Percentiles rank a stretch among this genome's conserved stretches.
phyloP scores from a whole-genome alignment of 2,888 invertebrate genomes.

The Rhimphoctona megacephalus region DNA sequence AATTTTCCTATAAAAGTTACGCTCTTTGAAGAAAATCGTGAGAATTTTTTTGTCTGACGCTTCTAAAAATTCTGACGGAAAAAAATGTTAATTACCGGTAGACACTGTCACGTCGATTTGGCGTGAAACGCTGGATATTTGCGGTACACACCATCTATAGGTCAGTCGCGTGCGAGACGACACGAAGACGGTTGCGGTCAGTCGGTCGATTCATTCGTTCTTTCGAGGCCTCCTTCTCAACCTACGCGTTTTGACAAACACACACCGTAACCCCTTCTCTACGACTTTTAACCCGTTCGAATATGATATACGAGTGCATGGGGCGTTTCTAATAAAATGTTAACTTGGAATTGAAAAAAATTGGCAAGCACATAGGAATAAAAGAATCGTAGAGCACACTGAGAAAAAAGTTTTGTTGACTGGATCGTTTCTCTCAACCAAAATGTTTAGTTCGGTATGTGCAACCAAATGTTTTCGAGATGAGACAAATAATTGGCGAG shows the following conservation, averaged over 20 bases:
- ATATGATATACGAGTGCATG: conserved; percentile 3
- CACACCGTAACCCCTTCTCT: conserved; percentile 33
- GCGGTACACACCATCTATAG: conserved; percentile 62
- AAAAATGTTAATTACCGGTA: not conserved
- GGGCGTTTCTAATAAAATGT: not conserved
- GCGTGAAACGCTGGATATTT: conserved; percentile 17
- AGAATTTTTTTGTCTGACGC: not conserved
- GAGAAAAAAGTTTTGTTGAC: not conserved
- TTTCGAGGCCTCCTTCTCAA: conserved; percentile 45
- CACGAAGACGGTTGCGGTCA: conserved; percentile 65
- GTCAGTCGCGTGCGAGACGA: conserved; percentile 70
- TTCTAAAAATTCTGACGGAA: not conserved
- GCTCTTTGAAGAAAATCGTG: not conserved
- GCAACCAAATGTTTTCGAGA: too few species aligned
- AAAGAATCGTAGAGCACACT: too few species aligned
- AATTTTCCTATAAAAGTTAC: not conserved
- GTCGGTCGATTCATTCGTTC: conserved; percentile 69
- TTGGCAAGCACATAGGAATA: too few species aligned
- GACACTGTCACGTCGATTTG: not conserved
- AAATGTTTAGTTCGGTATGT: too few species aligned
- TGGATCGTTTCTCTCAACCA: too few species aligned
- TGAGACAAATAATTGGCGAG: too few species aligned
- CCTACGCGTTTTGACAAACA: conserved; percentile 25
- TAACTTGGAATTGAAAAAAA: not conserved
- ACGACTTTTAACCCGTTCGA: conserved; percentile 40